Percentiles rank a stretch among this genome's conserved stretches.
Conservation (phyloP, 1,140 invertebrate species). For the Leptestheria dahalacensis region DNA sequence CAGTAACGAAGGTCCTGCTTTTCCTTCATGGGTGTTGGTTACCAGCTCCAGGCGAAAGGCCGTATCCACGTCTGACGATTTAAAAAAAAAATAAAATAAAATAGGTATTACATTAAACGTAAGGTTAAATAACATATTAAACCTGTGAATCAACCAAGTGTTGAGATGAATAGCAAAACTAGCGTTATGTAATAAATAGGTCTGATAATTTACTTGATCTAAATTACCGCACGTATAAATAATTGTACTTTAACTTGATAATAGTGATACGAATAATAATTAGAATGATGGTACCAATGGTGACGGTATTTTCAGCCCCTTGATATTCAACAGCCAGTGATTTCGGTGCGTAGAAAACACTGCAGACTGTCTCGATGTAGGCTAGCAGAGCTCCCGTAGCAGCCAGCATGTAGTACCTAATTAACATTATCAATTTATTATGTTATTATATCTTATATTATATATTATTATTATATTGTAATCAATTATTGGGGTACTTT, state of each 20-base stretch:
- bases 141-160: no score
- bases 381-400: constrained; percentile 63
- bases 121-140: no score
- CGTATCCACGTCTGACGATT: constrained; percentile 42
- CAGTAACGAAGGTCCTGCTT: constrained; percentile 39
- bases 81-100: constrained; percentile 11
- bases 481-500: constrained; percentile 50
- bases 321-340: constrained; percentile 68
- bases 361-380: constrained; percentile 65
- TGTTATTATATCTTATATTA: neutral
- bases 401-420: constrained; percentile 70
- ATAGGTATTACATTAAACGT: no score
- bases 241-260: no score
- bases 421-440: no score
- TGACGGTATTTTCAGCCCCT: constrained; percentile 61
- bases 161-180: no score
- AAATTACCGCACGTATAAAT: no score
- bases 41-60: constrained; percentile 58
- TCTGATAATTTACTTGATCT: no score
- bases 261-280: constrained; percentile 17
- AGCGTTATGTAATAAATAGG: no score
- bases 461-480: constrained; percentile 2
- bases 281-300: constrained; percentile 49
- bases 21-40: constrained; percentile 29
- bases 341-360: constrained; percentile 53